Evolutionary conservation across 2,888 invertebrate genomes (phyloP), one percentile per base, ranked within the genome.

Genomic region (Eurytoma californica): DNA sequence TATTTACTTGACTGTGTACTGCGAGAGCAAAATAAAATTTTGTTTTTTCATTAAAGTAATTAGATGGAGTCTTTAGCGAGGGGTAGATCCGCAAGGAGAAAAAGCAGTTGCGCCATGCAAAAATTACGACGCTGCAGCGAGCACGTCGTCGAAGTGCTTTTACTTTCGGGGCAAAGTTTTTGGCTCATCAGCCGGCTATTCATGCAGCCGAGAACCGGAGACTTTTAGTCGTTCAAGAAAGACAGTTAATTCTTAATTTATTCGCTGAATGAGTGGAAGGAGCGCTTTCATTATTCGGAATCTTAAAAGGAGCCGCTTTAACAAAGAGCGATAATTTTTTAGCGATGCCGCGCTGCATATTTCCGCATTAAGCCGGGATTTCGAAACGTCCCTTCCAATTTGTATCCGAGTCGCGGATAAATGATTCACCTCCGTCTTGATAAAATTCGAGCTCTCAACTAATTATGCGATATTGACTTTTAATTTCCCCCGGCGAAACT

Each of bases 211-310:
- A 57, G 51, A 77, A 80, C 68, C 70, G 18, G 61, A 39, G 63
- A 81, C 70, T 67, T 72, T 73, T 68, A 75, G 67, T 72, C 72
- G 60, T 58, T 69, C 72, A 61, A 77, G 77, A 76, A 70, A 82
- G 80, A 80, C 79, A 72, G 79, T 76, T 80, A 80, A 80, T 76
- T 80, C 75, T 72, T 75, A 80, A 80, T 80, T 75, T 80, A 80
- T 80, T 80, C 76, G 67, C 53, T 53, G 75, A 79, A 73, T 63
- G 77, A 53, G 72, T 9, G 39, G 39, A 47, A 58, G 70, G 28
- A 51, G 60, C 69, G n/a, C 65, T 70, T 55, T 79, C 79, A 77
- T 82, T 82, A 80, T 78, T 80, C 68, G 72, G 24, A 77, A 72
- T 82, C 79, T 76, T 79, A 72, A 67, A 63, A 75, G 75, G 61